phyloP scores from a whole-genome alignment of 2,888 invertebrate genomes.

The Pomacea canaliculata region DNA sequence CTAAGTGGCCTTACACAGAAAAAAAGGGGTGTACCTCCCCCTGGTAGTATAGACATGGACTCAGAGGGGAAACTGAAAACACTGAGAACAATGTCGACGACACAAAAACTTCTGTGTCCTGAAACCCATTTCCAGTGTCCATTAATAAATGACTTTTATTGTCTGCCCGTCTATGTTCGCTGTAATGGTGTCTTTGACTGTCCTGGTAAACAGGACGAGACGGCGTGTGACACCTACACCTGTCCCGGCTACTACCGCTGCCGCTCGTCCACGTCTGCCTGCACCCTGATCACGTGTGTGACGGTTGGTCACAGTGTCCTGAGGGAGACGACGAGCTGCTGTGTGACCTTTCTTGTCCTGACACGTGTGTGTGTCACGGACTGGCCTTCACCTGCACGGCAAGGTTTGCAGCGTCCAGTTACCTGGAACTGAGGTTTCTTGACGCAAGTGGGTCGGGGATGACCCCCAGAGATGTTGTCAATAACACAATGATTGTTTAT shows the following conservation, averaged over 20 bases:
- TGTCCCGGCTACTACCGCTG: conserved; percentile 19
- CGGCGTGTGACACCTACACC: too few relatives aligned
- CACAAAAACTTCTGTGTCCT: too few relatives aligned
- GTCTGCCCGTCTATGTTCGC: conserved; percentile 26
- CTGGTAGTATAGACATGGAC: not conserved
- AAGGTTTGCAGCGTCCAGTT: not conserved
- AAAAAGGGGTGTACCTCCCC: not conserved
- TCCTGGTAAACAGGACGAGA: too few relatives aligned
- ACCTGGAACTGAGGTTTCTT: not conserved
- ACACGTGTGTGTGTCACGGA: not conserved
- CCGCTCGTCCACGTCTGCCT: conserved; percentile 21
- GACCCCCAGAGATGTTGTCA: not conserved
- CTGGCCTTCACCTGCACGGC: not conserved
- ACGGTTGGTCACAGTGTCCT: conserved; percentile 18
- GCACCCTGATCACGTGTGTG: conserved; percentile 25
- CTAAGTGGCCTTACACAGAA: too few relatives aligned
- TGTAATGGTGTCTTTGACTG: conserved; percentile 2
- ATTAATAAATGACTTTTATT: conserved; percentile 8
- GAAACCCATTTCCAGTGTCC: not conserved
- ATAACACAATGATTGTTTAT: not conserved
- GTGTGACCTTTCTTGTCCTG: too few relatives aligned
- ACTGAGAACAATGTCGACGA: too few relatives aligned
- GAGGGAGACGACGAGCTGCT: too few relatives aligned
- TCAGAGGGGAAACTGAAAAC: not conserved
- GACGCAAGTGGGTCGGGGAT: not conserved